phyloP scores from a whole-genome alignment of 2,888 invertebrate genomes.

The Stenurella melanura region DNA sequence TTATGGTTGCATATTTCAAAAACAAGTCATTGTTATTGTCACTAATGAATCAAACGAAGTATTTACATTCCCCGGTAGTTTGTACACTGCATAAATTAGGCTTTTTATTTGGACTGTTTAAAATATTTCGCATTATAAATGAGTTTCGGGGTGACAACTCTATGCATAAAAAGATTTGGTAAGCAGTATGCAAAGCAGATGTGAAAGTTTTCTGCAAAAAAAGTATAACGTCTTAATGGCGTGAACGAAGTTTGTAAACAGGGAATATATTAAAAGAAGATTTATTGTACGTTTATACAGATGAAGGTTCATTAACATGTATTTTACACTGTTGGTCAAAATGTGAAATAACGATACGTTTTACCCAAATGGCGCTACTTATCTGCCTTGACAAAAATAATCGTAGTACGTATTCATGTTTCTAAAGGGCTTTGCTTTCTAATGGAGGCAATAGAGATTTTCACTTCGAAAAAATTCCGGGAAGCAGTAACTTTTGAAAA shows the following conservation, averaged over 20 bases:
- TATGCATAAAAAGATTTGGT: conserved; percentile 40
- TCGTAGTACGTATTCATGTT: too few relatives aligned
- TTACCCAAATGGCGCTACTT: background rate
- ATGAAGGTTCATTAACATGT: conserved; percentile 62
- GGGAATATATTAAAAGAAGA: conserved; percentile 62
- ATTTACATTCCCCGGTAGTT: conserved; percentile 38
- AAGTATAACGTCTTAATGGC: conserved; percentile 59
- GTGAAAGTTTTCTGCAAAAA: conserved; percentile 57
- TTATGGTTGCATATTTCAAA: conserved; percentile 34
- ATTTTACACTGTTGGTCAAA: conserved; percentile 45
- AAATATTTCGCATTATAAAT: conserved; percentile 40
- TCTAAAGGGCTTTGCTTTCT: too few relatives aligned
- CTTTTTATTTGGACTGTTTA: conserved; percentile 22
- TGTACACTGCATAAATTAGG: conserved; percentile 39
- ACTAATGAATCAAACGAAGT: conserved; percentile 41
- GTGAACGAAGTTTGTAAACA: conserved; percentile 59
- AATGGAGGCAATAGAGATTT: too few relatives aligned
- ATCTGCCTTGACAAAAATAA: background rate
- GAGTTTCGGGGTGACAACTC: conserved; percentile 40
- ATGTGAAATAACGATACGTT: conserved; percentile 30
- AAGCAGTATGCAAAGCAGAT: conserved; percentile 57
- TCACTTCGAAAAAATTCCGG: too few relatives aligned
- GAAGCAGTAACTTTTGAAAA: too few relatives aligned
- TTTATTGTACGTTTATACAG: conserved; percentile 64
- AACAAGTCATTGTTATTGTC: conserved; percentile 23